These are phyloP conservation scores for Cettia cetti DNA, from an alignment of 2,113 vertebrate genomes.

Conservation along the genomic window DNA sequence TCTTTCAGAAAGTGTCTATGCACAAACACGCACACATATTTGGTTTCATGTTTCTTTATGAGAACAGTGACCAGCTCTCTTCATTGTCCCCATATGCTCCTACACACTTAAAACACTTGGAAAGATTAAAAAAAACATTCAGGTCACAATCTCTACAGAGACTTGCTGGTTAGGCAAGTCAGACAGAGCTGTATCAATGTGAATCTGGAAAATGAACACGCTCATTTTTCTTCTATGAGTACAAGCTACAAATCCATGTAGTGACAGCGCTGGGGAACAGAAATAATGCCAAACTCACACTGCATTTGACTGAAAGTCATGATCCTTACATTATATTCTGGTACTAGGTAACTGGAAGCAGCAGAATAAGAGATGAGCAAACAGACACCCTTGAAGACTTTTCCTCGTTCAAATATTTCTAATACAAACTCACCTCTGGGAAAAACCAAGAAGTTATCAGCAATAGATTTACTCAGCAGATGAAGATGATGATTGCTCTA, in stretches of 20 bases:
- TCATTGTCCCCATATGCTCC: neutral
- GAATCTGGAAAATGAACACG: neutral
- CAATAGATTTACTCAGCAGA: neutral
- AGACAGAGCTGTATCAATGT: fast-evolving
- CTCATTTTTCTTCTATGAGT: neutral
- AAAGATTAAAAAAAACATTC: neutral
- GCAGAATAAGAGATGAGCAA: neutral
- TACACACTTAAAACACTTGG: neutral
- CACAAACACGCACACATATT: neutral
- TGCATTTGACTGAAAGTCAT: neutral
- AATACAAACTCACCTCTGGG: neutral
- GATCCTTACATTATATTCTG: neutral
- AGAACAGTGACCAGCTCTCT: neutral
- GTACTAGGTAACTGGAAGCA: neutral
- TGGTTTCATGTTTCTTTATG: neutral
- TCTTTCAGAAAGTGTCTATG: neutral
- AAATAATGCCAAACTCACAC: neutral
- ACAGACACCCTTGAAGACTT: neutral
- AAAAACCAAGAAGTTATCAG: neutral
- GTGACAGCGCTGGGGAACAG: neutral
- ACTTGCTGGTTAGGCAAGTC: neutral
- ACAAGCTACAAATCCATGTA: neutral
- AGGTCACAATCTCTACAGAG: neutral
- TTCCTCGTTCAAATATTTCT: neutral
- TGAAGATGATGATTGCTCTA: neutral